Evolutionary conservation across 23 tunicate genomes (phyloP).

Genomic region (Ascidia mentula): DNA sequence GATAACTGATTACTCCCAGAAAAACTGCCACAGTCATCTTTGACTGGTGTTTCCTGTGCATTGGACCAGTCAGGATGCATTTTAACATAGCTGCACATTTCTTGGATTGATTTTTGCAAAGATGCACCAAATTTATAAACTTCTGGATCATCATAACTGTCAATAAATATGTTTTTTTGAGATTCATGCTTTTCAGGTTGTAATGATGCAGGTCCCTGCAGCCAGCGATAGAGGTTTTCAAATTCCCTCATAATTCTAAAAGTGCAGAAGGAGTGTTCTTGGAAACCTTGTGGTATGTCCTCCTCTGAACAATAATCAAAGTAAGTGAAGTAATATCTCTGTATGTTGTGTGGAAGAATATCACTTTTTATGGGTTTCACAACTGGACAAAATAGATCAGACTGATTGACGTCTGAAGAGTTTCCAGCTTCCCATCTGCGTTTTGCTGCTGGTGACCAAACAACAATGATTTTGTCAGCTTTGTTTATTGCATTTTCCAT

Average conservation of each 20-base stretch:
- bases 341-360: conserved; percentile 24
- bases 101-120: conserved; percentile 14
- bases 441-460: conserved; percentile 44
- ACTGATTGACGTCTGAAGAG: too few relatives aligned
- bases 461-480: conserved; percentile 52
- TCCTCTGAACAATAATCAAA: conserved; percentile 43
- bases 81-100: conserved; percentile 29
- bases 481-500: conserved; percentile 26
- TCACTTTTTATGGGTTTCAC: conserved; percentile 31
- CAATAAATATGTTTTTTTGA: conserved; percentile 13
- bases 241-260: conserved; percentile 53
- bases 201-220: conserved; percentile 37
- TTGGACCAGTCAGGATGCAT: conserved; percentile 49
- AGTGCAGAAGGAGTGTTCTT: conserved; percentile 11
- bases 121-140: conserved; percentile 30
- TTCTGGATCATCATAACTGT: conserved; percentile 27
- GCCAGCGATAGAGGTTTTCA: conserved; percentile 53
- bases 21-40: neutral
- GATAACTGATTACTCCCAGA: neutral
- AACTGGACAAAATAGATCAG: conserved; percentile 54
- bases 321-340: conserved; percentile 48
- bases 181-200: conserved; percentile 13
- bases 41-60: neutral
- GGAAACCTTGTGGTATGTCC: conserved; percentile 31
- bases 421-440: conserved; percentile 6